Evolutionary conservation across 2,888 invertebrate species (phyloP).

Genomic region (Polydrusus pterygomalis): DNA sequence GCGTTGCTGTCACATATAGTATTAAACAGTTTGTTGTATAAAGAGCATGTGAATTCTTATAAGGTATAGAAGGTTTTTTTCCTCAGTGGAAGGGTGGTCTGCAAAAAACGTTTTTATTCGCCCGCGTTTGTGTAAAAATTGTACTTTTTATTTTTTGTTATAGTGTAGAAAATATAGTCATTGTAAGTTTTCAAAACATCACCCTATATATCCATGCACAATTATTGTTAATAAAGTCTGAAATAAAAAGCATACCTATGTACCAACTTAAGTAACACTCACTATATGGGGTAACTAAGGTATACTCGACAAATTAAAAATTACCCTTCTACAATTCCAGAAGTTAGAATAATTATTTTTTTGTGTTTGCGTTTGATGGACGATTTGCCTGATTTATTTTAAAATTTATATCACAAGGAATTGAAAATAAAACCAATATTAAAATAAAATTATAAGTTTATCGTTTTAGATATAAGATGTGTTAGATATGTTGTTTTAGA

Average conservation of each 20-base stretch:
- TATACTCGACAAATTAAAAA: neutral
- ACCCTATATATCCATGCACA: too few relatives aligned
- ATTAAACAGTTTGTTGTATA: too few relatives aligned
- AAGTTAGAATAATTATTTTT: neutral
- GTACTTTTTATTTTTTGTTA: too few relatives aligned
- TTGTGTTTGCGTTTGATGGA: conserved; percentile 5
- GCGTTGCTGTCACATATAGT: too few relatives aligned
- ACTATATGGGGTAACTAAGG: conserved; percentile 2
- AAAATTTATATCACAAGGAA: neutral
- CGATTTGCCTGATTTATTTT: conserved; percentile 1
- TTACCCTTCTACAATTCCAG: neutral
- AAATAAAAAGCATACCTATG: neutral
- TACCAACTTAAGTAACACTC: neutral
- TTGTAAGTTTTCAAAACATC: too few relatives aligned
- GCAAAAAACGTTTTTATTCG: too few relatives aligned
- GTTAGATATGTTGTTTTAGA: too few relatives aligned
- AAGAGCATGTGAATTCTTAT: too few relatives aligned
- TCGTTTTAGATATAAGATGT: neutral
- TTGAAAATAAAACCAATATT: neutral
- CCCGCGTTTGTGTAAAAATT: too few relatives aligned
- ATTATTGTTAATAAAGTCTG: neutral
- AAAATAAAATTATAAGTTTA: neutral
- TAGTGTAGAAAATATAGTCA: too few relatives aligned
- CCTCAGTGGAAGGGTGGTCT: too few relatives aligned
- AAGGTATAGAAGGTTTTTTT: too few relatives aligned